Evolutionary conservation across 1,140 invertebrate genomes (phyloP), one percentile per base, ranked within the genome.

Genomic region (Hestina assimilis): DNA sequence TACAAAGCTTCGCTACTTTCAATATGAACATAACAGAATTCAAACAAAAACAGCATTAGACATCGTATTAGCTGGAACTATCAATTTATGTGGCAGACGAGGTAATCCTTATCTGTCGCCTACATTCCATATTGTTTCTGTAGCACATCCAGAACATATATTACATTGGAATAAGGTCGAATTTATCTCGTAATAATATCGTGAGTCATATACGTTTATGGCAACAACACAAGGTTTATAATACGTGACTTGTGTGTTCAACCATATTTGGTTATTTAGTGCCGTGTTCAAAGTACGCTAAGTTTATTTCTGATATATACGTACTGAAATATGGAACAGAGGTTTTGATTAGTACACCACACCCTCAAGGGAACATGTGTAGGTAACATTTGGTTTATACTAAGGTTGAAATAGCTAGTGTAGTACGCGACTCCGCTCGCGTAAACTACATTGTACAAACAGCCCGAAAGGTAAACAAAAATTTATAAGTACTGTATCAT

Each of bases 21-120:
- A 19, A 6, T 4, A 19, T 12, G 24, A 12, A n/a, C 20, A 7
- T 12, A 4, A 42, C 4, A 7, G 1, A 1, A 1, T 42, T 14
- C n/a, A 24, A 23, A 7, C 14, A 11, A 42, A 24, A 42, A 24
- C 40, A 1, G 15, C 31, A 31, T 48, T 31, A 29, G 7, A 46
- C 26, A 38, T n/a, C 15, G 28, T 14, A 33, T 31, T 20, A 33
- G 33, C 21, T 23, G 20, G 6, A 48, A 20, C 29, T 33, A 31
- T 19, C 4, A 11, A 33, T 47, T 47, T 21, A 42, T 15, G 28
- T 11, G 24, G 20, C 48, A 29, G 42, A 57, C 50, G 59, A 63
- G 62, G 63, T 61, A 71, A 66, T 63, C 59, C 61, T 78, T 75
- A 75, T 73, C 75, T 71, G 69, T 69, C 70, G 68, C 75, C 70